A percentile compares a stretch with the other conserved stretches of the same genome.
Evolutionary conservation across 2,113 vertebrate species (phyloP).

Genomic region (Pangasianodon gigas): DNA sequence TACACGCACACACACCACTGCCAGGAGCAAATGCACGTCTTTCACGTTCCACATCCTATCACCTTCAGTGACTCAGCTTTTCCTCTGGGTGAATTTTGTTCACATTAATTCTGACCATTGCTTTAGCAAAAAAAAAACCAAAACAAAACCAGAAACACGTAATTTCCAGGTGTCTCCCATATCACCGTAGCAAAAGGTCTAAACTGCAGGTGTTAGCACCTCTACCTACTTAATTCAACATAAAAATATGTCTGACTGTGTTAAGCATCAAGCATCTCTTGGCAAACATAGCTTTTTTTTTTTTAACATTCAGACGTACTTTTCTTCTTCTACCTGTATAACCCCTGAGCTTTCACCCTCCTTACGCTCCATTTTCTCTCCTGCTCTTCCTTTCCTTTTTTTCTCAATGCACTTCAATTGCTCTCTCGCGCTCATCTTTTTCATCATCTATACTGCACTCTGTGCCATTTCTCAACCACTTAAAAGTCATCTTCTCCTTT

Average conservation of each 20-base stretch:
- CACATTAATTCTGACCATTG: neutral
- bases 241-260: neutral
- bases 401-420: neutral
- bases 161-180: neutral
- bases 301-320: neutral
- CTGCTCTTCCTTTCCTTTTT: neutral
- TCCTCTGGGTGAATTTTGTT: neutral
- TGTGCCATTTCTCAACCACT: neutral
- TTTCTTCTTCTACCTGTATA: neutral
- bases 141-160: too few relatives aligned
- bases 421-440: slow-evolving; percentile 1
- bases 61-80: neutral
- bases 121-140: too few relatives aligned
- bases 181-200: neutral
- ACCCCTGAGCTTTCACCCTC: neutral
- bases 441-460: slow-evolving; percentile 3
- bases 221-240: neutral
- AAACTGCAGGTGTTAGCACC: neutral
- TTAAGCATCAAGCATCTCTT: neutral
- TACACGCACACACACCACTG: neutral
- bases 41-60: neutral
- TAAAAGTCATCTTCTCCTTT: slow-evolving; percentile 25
- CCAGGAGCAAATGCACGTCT: neutral
- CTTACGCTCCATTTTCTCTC: slow-evolving; percentile 18
- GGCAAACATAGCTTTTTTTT: neutral